These are phyloP conservation scores for Chlorodrepanis virens DNA, from an alignment of 2,113 vertebrate genomes.

Conservation along the genomic window DNA sequence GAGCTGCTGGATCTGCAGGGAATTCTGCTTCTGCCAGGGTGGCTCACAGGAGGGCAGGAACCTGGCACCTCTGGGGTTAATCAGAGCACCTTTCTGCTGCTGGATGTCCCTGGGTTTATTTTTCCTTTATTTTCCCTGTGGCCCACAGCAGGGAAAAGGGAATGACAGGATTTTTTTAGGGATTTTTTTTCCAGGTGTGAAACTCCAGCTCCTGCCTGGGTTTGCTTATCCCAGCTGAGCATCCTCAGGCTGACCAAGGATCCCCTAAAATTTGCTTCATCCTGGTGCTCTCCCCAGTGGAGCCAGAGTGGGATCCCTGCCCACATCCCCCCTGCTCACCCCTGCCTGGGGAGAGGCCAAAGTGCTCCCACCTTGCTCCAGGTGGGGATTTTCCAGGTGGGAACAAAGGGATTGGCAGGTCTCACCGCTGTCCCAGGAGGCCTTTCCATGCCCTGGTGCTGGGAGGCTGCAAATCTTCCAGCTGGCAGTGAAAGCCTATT, in stretches of 20 bases:
- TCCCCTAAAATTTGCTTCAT: not conserved
- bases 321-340: not conserved
- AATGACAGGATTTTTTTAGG: not conserved
- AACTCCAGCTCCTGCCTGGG: not conserved
- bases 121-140: not conserved
- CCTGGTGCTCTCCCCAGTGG: not conserved
- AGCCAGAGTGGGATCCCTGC: not conserved
- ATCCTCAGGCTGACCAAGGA: not conserved
- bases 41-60: not conserved
- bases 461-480: not conserved
- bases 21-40: not conserved
- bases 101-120: not conserved
- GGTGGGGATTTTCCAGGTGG: not conserved
- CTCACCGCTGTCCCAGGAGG: not conserved
- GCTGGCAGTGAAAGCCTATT: not conserved
- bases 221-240: not conserved
- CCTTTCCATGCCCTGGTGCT: not conserved
- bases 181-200: rapidly evolving
- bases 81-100: not conserved
- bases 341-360: not conserved
- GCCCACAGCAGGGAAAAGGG: not conserved
- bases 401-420: not conserved
- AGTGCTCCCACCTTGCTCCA: not conserved
- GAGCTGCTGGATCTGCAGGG: not conserved
- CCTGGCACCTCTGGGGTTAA: not conserved